Conservation (phyloP, 2,797 vertebrate genomes). For the Peromyscus attwateri region DNA sequence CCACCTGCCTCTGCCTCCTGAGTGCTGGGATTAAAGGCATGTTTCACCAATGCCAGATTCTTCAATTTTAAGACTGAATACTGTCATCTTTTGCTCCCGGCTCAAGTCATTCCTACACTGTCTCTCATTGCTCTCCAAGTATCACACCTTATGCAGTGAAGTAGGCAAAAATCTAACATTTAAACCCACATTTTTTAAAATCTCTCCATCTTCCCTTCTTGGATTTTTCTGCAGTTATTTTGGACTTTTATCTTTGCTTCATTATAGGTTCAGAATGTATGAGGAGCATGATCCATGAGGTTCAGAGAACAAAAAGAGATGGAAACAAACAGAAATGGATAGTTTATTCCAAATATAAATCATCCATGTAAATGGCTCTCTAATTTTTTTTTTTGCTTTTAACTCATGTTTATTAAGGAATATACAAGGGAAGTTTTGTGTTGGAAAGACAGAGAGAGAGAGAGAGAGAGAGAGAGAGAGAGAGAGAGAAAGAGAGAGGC, state of each 20-base stretch:
- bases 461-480: background rate
- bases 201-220: background rate
- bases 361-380: background rate
- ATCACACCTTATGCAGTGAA: background rate
- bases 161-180: background rate
- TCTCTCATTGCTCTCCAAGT: background rate
- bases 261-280: background rate
- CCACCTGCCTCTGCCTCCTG: background rate
- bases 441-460: background rate
- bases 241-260: background rate
- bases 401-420: background rate
- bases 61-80: background rate
- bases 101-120: background rate
- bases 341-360: constrained; percentile 19
- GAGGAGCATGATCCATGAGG: background rate
- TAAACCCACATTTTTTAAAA: background rate
- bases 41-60: background rate
- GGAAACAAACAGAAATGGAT: background rate
- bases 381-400: background rate
- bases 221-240: background rate
- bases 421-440: background rate
- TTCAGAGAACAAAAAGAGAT: background rate
- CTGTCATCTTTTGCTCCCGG: background rate
- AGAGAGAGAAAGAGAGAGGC: background rate
- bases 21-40: background rate